Evolutionary conservation across 2,113 vertebrate species (phyloP), one percentile per base, ranked within the genome.

Genomic region (Polyodon spathula): DNA sequence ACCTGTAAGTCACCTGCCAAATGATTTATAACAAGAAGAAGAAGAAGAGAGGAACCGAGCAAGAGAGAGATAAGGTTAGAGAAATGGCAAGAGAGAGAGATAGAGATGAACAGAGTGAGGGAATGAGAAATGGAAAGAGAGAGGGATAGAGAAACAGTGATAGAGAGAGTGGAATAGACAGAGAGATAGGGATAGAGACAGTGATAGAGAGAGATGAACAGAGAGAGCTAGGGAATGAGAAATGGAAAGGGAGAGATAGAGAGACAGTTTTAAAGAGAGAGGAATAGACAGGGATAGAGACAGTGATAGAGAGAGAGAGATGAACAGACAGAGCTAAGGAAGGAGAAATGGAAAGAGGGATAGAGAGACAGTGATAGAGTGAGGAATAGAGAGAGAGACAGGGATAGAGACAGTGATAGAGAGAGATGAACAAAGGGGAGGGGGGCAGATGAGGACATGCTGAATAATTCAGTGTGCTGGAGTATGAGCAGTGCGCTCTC

Each of bases 291-390:
- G 38, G 39, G 56, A 57, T 56, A 52, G 38, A 39, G 3, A 56
- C 4, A 3, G 51, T 2, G n/a, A 53, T 1, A 53, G 51, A 1
- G 4, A 53, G 5, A 8, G 3, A 53, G n/a, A n/a, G n/a, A n/a
- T n/a, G n/a, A n/a, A n/a, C 73, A 82, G 84, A 83, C 83, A 78
- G 81, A 79, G 77, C 70, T 60, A 72, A 62, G 75, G 72, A 66
- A 42, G 59, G 52, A 61, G 56, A 57, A n/a, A 11, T n/a, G 12
- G 27, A 2, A 1, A 57, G 27, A 57, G 8, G 39, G 37, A 57
- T 5, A n/a, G n/a, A n/a, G n/a, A n/a, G n/a, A n/a, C n/a, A n/a
- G n/a, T n/a, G n/a, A n/a, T n/a, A n/a, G 56, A 39, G 3, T 14
- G 56, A 57, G 56, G 40, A 37, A 38, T 14, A 1, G 56, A 40